Conservation (phyloP, 2,797 vertebrate genomes). For the Anas bahamensis region DNA sequence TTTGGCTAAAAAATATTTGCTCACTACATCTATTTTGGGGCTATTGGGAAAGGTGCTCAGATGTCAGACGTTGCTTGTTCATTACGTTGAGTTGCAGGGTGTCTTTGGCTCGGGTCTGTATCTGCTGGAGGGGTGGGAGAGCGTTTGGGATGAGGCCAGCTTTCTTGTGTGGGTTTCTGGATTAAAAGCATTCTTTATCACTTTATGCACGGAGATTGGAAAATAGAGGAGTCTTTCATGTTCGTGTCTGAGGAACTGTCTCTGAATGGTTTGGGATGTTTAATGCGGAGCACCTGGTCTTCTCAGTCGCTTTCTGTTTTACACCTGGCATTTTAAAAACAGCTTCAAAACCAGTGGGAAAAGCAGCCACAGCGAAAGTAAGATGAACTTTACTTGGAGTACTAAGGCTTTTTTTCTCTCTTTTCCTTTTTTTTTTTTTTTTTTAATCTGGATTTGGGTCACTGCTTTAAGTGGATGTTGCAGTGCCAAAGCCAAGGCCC, state of each 20-base stretch:
- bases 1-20: not conserved
- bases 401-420: not conserved
- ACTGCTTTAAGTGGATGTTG: not conserved
- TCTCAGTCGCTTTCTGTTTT: not conserved
- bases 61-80: fast-evolving
- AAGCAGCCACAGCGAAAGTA: not conserved
- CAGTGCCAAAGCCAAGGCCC: not conserved
- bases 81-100: fast-evolving
- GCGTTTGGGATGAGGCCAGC: not conserved
- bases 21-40: not conserved
- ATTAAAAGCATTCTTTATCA: not conserved
- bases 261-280: not conserved
- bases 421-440: not conserved
- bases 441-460: not conserved
- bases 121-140: not conserved
- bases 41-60: not conserved
- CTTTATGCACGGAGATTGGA: not conserved
- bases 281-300: not conserved
- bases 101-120: not conserved
- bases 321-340: not conserved
- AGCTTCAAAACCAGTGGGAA: not conserved
- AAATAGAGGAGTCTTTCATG: constrained; percentile 7
- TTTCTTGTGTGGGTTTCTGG: not conserved
- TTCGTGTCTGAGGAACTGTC: not conserved
- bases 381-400: not conserved